phyloP scores from a whole-genome alignment of 2,113 vertebrate genomes.

The Crotalus horridus region DNA sequence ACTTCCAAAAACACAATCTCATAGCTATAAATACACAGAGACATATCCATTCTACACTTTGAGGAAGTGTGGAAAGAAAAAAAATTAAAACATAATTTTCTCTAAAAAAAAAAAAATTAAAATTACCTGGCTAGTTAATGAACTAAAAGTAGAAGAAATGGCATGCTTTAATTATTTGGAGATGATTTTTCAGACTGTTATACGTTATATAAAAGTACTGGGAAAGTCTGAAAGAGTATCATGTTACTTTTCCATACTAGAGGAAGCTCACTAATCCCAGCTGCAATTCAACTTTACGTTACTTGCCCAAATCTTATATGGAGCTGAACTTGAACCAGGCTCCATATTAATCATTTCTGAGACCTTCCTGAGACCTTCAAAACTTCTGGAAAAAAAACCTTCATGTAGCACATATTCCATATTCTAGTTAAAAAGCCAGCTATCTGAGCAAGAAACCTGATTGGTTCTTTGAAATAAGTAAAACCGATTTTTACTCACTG shows the following conservation, averaged over 20 bases:
- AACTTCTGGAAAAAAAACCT: background rate
- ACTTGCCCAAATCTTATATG: background rate
- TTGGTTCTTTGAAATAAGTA: constrained; percentile 15
- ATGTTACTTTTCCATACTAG: background rate
- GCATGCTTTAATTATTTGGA: background rate
- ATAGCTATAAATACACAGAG: background rate
- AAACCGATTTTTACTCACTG: constrained; percentile 75
- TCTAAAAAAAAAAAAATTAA: background rate
- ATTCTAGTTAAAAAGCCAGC: background rate
- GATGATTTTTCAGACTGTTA: background rate
- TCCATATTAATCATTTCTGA: background rate
- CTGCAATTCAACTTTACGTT: background rate
- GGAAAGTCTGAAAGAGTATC: background rate
- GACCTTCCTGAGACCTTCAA: background rate
- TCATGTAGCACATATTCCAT: background rate
- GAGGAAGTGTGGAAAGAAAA: background rate
- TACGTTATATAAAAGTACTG: background rate
- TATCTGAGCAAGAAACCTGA: background rate
- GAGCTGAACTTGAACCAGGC: background rate
- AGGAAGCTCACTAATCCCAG: background rate
- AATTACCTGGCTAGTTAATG: background rate
- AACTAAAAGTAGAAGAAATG: background rate
- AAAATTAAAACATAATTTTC: background rate
- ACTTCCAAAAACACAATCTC: background rate
- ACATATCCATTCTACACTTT: background rate